Conservation (phyloP, 2,888 invertebrate species). For the Antitype chi region DNA sequence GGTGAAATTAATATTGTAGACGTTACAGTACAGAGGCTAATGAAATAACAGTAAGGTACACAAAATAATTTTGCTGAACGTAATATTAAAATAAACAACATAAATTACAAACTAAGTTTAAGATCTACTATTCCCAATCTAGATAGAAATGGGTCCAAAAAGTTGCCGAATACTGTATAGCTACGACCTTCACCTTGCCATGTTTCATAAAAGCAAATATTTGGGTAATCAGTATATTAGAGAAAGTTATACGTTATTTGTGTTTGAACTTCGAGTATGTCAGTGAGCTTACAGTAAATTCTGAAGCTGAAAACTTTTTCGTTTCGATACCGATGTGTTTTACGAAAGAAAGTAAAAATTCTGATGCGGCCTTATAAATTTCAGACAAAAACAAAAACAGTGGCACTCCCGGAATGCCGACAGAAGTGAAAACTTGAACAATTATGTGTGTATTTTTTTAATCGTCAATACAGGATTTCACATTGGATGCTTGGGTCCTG, state of each 20-base stretch:
- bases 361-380: background rate
- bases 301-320: slow-evolving; percentile 30
- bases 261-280: slow-evolving; percentile 18
- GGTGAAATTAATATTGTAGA: too few relatives aligned
- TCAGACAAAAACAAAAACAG: too few relatives aligned
- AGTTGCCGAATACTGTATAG: background rate
- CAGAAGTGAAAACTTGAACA: too few relatives aligned
- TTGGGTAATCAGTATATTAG: slow-evolving; percentile 21
- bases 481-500: too few relatives aligned
- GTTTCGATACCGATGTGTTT: slow-evolving; percentile 26
- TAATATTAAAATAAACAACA: background rate
- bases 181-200: background rate
- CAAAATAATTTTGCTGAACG: background rate
- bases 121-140: background rate
- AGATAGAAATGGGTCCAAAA: background rate
- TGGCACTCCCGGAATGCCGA: too few relatives aligned
- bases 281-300: slow-evolving; percentile 15
- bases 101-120: background rate
- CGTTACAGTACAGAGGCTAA: background rate
- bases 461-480: too few relatives aligned
- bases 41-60: background rate
- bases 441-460: too few relatives aligned
- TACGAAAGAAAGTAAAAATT: slow-evolving; percentile 7
- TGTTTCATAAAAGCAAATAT: slow-evolving; percentile 9
- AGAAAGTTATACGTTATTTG: slow-evolving; percentile 26